Conservation (phyloP, 2,888 invertebrate species). For the Nomada ferruginata region DNA sequence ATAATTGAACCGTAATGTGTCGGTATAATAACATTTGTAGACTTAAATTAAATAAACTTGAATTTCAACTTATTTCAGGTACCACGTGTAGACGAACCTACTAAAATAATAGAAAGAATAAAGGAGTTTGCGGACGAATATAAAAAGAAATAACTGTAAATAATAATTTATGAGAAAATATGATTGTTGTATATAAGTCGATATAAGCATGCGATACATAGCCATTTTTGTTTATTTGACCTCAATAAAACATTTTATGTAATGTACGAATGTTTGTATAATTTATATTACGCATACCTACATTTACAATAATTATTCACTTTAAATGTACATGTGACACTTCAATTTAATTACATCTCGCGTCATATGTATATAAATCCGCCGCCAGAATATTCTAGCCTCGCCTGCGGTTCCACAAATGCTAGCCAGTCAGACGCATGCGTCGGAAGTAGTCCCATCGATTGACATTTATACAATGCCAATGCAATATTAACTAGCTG, state of each 20-base stretch:
- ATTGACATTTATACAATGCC: conserved; percentile 98
- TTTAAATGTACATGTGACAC: conserved; percentile 23
- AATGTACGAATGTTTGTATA: conserved; percentile 27
- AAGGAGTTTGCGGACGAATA: conserved; percentile 90
- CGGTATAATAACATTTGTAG: background rate
- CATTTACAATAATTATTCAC: conserved; percentile 44
- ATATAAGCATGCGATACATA: conserved; percentile 38
- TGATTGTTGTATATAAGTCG: background rate
- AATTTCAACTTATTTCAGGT: conserved; percentile 86
- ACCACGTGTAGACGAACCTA: conserved; percentile 94
- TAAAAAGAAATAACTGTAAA: conserved; percentile 84
- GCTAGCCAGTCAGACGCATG: conserved; percentile 99
- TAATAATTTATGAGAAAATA: conserved; percentile 27
- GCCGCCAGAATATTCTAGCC: conserved; percentile 94
- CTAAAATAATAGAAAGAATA: conserved; percentile 89
- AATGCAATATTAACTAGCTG: conserved; percentile 96
- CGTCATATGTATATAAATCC: conserved; percentile 85
- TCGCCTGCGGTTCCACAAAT: conserved; percentile 95
- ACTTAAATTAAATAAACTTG: background rate
- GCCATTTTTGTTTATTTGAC: conserved; percentile 40
- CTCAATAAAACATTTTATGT: conserved; percentile 57
- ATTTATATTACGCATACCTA: conserved; percentile 26
- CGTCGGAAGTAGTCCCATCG: conserved; percentile 98
- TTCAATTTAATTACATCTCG: conserved; percentile 35
- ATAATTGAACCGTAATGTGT: too few relatives aligned